These are phyloP conservation scores for Hedya salicella DNA, from an alignment of 2,888 invertebrate species.

Conservation along the genomic window DNA sequence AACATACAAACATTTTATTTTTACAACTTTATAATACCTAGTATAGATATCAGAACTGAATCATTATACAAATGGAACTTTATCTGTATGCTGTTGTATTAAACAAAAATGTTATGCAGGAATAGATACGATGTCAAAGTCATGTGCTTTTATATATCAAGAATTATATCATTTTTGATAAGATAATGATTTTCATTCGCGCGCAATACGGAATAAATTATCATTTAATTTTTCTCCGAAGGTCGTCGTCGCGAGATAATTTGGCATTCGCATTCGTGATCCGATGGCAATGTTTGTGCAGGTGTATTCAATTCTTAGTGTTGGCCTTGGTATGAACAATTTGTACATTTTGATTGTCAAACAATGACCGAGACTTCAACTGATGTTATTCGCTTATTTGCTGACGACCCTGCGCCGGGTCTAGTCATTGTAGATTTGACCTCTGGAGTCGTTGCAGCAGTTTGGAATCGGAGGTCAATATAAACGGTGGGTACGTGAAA, in stretches of 20 bases:
- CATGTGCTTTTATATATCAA: conserved; percentile 8
- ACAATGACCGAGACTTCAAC: conserved; percentile 31
- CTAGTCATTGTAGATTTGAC: not conserved
- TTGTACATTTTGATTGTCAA: conserved; percentile 42
- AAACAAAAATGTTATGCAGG: not conserved
- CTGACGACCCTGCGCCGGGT: not conserved
- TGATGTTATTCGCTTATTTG: not conserved
- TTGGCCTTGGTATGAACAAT: conserved; percentile 37
- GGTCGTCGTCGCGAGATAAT: conserved; percentile 31
- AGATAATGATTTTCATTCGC: conserved; percentile 26
- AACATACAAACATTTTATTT: too few relatives aligned
- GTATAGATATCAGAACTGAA: too few relatives aligned
- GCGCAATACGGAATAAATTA: conserved; percentile 24
- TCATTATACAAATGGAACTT: too few relatives aligned
- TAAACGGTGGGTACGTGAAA: too few relatives aligned
- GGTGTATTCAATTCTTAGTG: conserved; percentile 41
- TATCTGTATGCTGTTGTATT: too few relatives aligned
- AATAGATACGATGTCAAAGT: not conserved
- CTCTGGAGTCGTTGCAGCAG: not conserved
- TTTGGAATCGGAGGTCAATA: not conserved
- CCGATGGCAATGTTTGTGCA: conserved; percentile 38
- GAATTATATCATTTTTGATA: conserved; percentile 31
- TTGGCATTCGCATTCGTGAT: conserved; percentile 35
- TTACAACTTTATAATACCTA: too few relatives aligned
- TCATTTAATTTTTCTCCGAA: conserved; percentile 29